Percentiles rank a stretch among this genome's conserved stretches.
phyloP scores from a whole-genome alignment of 2,797 vertebrate species.

The Helicolenus hilgendorfi region DNA sequence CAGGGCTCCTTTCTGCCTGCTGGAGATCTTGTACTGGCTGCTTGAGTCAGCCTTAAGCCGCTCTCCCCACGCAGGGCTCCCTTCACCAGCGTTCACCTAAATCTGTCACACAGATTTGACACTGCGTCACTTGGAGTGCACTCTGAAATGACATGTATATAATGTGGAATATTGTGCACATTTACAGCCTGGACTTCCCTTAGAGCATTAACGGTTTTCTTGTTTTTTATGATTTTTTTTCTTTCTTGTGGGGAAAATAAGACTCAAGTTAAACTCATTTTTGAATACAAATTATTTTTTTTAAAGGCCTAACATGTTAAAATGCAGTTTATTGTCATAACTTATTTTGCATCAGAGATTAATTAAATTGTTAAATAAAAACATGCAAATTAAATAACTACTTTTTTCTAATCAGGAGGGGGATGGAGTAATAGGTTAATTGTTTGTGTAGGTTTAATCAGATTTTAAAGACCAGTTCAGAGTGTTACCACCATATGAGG shows the following conservation, averaged over 20 bases:
- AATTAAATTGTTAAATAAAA: conserved; percentile 14
- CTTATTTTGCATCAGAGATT: background rate
- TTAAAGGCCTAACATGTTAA: background rate
- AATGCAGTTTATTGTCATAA: background rate
- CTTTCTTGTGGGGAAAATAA: background rate
- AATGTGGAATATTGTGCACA: conserved; percentile 99
- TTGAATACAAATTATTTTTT: background rate
- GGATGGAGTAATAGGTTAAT: conserved; percentile 19
- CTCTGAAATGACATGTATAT: conserved; percentile 99
- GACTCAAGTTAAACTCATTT: background rate
- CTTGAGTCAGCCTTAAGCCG: conserved; percentile 93
- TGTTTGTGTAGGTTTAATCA: conserved; percentile 34
- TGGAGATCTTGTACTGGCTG: conserved; percentile 93
- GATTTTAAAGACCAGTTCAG: conserved; percentile 44
- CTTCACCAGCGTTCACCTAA: conserved; percentile 98
- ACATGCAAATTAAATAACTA: background rate
- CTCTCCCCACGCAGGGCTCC: conserved; percentile 94
- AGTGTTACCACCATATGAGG: conserved; percentile 24
- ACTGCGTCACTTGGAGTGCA: conserved; percentile 94
- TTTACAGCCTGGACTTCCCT: conserved; percentile 94
- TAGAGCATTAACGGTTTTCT: conserved; percentile 74
- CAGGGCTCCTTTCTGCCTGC: conserved; percentile 90
- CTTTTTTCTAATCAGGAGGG: background rate
- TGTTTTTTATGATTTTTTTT: conserved; percentile 27
- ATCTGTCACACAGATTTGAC: conserved; percentile 99